Base-by-base conservation (phyloP, 2,888 invertebrate genomes). In the Quadroppia sp. region DNA sequence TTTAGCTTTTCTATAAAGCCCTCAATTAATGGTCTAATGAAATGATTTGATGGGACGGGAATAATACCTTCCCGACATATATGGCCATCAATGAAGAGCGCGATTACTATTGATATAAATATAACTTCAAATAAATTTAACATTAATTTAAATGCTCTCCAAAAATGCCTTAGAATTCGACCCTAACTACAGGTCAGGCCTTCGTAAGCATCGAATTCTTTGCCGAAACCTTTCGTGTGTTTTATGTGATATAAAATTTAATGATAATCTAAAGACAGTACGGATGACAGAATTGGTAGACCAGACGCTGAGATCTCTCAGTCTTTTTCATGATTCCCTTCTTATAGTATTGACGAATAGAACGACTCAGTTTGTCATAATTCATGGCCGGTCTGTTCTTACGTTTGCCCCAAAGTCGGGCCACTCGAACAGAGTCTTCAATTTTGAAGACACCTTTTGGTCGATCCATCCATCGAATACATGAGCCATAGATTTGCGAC, bases 311-410 rank as follows among this genome's bases (percentile, higher is more conserved):
- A 79, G 96, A 95, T 78, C 97, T 87, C 82, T 96, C 96, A 0
- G 98, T 98, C 84, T 99, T 99, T 87, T 96, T 96, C 93, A 97
- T 95, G 83, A 98, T 97, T 74, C 96, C 96, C 84, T 98, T 99
- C 85, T 98, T 97, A 87, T 99, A 99, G 85, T 97, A 97, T 83
- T 99, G 98, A 71, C 99, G 86, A 81, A 99, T 95, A 79, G 96
- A 97, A 74, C 99, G 88, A 77, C 95, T 96, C 70, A 99, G 85
- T 83, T 99, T 99, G 86, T 99, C 99, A 85, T 99, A 99, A 86
- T 99, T 99, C 98, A 99, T 99, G 36, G 96, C 96, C 0, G 97
- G 96, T 13, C 98, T 87, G 85, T 99, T 98, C 85, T 99, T 99
- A 78, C 98, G 87, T 80, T 92, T 90, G 76, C 99, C 99, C 99